phyloP scores from a whole-genome alignment of 2,797 vertebrate genomes.

The Characodon lateralis region DNA sequence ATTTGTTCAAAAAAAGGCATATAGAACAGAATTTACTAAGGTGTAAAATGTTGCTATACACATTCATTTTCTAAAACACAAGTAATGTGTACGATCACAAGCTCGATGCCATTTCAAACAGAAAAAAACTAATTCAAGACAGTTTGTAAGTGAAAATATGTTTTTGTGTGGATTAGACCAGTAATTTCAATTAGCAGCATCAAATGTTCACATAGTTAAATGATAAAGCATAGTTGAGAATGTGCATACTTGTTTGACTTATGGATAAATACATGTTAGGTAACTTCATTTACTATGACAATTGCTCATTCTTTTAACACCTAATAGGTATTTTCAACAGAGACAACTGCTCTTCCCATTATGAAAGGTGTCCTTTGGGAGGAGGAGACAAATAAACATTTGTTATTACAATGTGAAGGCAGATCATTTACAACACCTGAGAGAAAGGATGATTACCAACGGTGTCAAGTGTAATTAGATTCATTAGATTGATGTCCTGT shows the following conservation, averaged over 20 bases:
- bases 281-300: conserved; percentile 65
- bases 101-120: neutral
- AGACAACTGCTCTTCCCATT: conserved; percentile 22
- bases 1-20: neutral
- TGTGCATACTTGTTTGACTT: conserved; percentile 55
- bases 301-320: conserved; percentile 41
- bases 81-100: neutral
- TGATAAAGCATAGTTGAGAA: conserved; percentile 33
- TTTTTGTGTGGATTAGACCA: neutral
- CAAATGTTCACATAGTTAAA: neutral
- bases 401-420: conserved; percentile 7
- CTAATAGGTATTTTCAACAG: conserved; percentile 36
- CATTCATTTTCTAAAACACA: neutral
- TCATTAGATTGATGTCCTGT: conserved; percentile 39
- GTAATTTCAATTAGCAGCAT: neutral
- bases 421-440: conserved; percentile 12
- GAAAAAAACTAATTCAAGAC: neutral
- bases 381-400: neutral
- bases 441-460: conserved; percentile 14
- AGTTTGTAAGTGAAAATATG: neutral
- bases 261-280: conserved; percentile 59
- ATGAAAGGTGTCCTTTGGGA: neutral
- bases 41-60: neutral
- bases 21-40: neutral
- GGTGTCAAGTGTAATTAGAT: conserved; percentile 43